These are phyloP conservation scores for Ammodramus savannarum DNA, from an alignment of 2,113 vertebrate genomes.

Conservation along the genomic window DNA sequence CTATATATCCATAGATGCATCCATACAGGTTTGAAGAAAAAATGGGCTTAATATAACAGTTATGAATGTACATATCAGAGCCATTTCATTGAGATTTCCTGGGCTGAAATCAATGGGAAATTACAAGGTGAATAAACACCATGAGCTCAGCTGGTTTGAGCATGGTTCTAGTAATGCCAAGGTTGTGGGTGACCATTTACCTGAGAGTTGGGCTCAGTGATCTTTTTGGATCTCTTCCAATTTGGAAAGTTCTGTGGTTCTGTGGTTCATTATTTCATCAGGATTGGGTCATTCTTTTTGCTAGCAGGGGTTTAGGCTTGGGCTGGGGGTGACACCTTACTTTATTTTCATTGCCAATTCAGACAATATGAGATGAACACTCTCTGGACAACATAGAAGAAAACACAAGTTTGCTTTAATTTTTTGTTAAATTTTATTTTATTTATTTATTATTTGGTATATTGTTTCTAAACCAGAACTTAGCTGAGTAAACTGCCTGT, in stretches of 20 bases:
- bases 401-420: background rate
- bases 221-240: background rate
- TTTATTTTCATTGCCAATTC: background rate
- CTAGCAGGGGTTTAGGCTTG: background rate
- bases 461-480: background rate
- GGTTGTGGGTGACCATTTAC: background rate
- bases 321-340: rapidly evolving
- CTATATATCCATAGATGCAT: background rate
- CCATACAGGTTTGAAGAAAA: background rate
- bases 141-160: background rate
- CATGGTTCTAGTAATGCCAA: background rate
- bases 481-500: background rate
- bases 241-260: background rate
- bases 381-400: background rate
- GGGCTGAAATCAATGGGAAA: background rate
- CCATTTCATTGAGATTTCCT: background rate
- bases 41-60: background rate
- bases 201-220: background rate
- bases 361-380: background rate
- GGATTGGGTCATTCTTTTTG: background rate
- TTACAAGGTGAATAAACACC: background rate
- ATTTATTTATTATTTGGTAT: background rate
- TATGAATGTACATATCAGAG: background rate
- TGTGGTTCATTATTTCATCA: background rate
- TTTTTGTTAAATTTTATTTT: background rate